Evolutionary conservation across 2,888 invertebrate species (phyloP).

Genomic region (Erebia ligea): DNA sequence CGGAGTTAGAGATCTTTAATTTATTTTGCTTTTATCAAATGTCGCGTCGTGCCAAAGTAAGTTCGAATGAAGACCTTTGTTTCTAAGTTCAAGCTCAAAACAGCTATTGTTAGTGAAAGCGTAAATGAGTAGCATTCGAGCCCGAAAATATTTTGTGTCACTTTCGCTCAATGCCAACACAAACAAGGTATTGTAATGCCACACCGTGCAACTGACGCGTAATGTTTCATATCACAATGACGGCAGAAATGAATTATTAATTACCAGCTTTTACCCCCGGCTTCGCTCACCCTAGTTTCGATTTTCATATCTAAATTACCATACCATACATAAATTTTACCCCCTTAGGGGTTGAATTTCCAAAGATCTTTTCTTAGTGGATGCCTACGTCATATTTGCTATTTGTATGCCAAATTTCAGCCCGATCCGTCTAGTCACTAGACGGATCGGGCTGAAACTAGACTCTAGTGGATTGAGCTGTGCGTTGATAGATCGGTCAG

Average conservation of each 20-base stretch:
- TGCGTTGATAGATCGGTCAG: no score
- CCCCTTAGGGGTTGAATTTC: no score
- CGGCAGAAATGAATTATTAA: neutral
- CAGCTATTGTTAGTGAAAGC: constrained; percentile 64
- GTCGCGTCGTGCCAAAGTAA: constrained; percentile 3
- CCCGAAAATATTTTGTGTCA: constrained; percentile 63
- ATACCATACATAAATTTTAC: no score
- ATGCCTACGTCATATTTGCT: no score
- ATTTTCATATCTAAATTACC: no score
- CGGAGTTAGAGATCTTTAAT: neutral
- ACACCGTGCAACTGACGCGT: constrained; percentile 8
- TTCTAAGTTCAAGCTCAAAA: constrained; percentile 38
- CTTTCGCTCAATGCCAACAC: constrained; percentile 69
- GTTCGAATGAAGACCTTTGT: constrained; percentile 12
- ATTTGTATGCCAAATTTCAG: no score
- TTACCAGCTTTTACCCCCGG: neutral
- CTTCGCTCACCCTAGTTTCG: no score
- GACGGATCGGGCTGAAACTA: no score
- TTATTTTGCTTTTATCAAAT: neutral
- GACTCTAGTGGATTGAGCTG: no score
- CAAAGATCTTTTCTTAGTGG: no score
- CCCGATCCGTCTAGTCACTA: no score
- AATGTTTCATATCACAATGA: neutral
- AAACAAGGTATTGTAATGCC: constrained; percentile 47
- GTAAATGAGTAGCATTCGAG: constrained; percentile 66